phyloP scores from a whole-genome alignment of 2,888 invertebrate species.

The Nudaria mundana region DNA sequence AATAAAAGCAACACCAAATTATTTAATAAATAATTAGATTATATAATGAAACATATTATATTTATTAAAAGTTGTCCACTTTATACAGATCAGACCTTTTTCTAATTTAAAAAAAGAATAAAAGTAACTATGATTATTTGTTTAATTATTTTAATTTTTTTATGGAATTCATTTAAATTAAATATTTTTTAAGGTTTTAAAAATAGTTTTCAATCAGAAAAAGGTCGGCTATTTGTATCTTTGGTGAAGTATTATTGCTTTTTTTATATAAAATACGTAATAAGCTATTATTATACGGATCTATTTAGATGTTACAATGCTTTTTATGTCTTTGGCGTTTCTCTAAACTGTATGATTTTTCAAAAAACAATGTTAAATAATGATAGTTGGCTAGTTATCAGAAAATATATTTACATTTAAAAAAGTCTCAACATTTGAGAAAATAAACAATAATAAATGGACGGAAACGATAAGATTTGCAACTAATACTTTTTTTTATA shows the following conservation, averaged over 20 bases:
- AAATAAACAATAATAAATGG: constrained; percentile 56
- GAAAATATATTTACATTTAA: constrained; percentile 35
- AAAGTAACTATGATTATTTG: too few relatives aligned
- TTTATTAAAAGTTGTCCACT: constrained; percentile 32
- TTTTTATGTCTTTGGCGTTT: constrained; percentile 72
- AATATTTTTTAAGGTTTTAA: neutral
- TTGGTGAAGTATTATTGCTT: constrained; percentile 67
- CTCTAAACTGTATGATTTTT: constrained; percentile 74
- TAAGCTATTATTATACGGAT: constrained; percentile 37
- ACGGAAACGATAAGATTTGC: constrained; percentile 76
- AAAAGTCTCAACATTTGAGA: constrained; percentile 43
- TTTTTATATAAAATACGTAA: constrained; percentile 37
- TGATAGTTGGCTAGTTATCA: constrained; percentile 32
- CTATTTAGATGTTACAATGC: constrained; percentile 48
- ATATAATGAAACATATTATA: constrained; percentile 26
- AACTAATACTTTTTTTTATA: constrained; percentile 49
- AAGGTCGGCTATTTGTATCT: constrained; percentile 49
- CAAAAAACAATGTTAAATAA: constrained; percentile 44
- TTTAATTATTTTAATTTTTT: neutral
- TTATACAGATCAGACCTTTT: constrained; percentile 34
- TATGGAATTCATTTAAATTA: neutral
- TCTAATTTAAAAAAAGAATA: constrained; percentile 12
- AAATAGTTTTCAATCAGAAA: constrained; percentile 35
- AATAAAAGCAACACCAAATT: constrained; percentile 51
- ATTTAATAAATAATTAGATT: constrained; percentile 48